Percentiles rank a stretch among this genome's conserved stretches.
phyloP scores from a whole-genome alignment of 2,888 invertebrate species.

The Emesis russula region DNA sequence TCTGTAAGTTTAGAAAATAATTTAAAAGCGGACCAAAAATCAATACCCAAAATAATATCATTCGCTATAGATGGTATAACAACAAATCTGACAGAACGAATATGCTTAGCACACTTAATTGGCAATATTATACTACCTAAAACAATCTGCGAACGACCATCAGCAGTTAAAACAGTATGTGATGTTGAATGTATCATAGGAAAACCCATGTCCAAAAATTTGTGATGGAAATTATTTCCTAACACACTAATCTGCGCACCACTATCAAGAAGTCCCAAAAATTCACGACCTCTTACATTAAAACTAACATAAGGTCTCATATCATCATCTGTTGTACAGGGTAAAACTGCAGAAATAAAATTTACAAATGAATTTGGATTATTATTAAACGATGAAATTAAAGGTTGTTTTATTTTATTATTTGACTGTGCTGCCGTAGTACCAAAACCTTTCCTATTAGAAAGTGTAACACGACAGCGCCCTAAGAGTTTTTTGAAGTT shows the following conservation, averaged over 20 bases:
- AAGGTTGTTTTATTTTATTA: neutral
- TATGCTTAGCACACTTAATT: conserved; percentile 31
- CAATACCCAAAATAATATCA: conserved; percentile 38
- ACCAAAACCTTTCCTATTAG: neutral
- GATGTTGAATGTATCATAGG: neutral
- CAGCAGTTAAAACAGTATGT: conserved; percentile 25
- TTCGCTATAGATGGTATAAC: conserved; percentile 33
- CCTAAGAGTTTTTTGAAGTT: neutral
- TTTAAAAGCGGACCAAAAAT: conserved; percentile 47
- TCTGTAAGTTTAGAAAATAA: neutral
- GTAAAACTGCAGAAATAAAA: no score
- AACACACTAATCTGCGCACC: neutral
- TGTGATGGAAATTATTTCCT: neutral
- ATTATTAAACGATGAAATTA: no score
- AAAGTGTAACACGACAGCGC: neutral
- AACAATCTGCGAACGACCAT: conserved; percentile 32
- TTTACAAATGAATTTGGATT: no score
- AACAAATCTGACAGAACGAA: conserved; percentile 19
- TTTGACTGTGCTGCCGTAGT: neutral
- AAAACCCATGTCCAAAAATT: neutral
- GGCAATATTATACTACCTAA: conserved; percentile 43
- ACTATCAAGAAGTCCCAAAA: neutral
- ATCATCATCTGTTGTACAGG: no score
- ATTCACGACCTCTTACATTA: neutral
- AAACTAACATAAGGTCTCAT: conserved; percentile 2